These are phyloP conservation scores for Amphipyra tragopoginis DNA, from an alignment of 2,888 invertebrate genomes.

Conservation along the genomic window DNA sequence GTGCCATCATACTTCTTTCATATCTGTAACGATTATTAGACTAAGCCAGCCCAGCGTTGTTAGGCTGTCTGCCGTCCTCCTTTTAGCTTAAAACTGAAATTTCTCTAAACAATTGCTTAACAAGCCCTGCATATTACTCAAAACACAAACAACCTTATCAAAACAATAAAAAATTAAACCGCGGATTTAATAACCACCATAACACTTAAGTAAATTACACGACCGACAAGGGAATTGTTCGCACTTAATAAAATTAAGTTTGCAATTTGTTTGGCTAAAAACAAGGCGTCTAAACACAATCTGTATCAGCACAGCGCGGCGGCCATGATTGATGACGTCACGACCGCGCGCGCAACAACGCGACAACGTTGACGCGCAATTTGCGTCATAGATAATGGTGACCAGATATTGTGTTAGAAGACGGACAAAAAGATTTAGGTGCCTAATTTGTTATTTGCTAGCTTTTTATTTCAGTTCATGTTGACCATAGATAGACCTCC, in stretches of 20 bases:
- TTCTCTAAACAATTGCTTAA: too few species aligned
- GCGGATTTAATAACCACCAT: conserved; percentile 22
- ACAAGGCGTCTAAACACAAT: conserved; percentile 55
- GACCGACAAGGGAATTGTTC: conserved; percentile 34
- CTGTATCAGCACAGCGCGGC: conserved; percentile 54
- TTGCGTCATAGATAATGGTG: conserved; percentile 61
- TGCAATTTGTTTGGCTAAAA: conserved; percentile 50
- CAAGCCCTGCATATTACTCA: not conserved
- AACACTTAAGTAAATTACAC: conserved; percentile 48
- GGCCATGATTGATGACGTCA: conserved; percentile 67
- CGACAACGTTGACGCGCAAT: conserved; percentile 67
- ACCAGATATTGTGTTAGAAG: conserved; percentile 31
- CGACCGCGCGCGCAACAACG: conserved; percentile 56
- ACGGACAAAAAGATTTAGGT: conserved; percentile 1
- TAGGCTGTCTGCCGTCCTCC: too few species aligned
- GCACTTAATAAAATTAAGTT: conserved; percentile 59
- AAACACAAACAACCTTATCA: conserved; percentile 1
- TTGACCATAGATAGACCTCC: too few species aligned
- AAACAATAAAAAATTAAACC: conserved; percentile 11
- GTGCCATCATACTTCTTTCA: too few species aligned
- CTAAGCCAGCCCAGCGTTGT: too few species aligned
- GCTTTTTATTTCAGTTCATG: too few species aligned
- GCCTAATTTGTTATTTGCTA: too few species aligned
- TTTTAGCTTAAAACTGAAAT: too few species aligned
- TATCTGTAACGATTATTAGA: too few species aligned